Base-by-base conservation (phyloP, 2,797 vertebrate genomes). In the Taeniopygia guttata region DNA sequence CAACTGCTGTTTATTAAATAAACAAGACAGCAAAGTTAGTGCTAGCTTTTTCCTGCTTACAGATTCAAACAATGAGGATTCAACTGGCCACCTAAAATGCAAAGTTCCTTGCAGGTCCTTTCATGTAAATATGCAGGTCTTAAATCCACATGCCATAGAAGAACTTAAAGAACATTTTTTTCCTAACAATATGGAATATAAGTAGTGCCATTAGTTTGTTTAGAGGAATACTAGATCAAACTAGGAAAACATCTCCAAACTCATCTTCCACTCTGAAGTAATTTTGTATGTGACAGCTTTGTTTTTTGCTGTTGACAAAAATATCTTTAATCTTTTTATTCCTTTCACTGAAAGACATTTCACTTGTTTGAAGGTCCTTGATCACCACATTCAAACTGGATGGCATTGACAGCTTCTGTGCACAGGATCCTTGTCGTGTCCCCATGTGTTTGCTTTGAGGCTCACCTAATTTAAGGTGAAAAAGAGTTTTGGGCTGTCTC, bases 271-370 rank as follows among this genome's bases (percentile, higher is more conserved):
- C 6, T 69, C 52, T 77, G 51, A 92, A 84, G 58, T 69, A 74
- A 79, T 94, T 89, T 94, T 70, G 36, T 80, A 14, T 34, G 52
- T 36, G 76, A 60, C 78, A 66, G 73, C 66, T 95, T 84, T 93
- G 76, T 27, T 80, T 91, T 40, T 87, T 72, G 29, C 63, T 94
- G 34, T 91, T 96, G 94, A 69, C 76, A 76, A 77, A 69, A 81
- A 84, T 79, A 40, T 8, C 90, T 96, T 97, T 95, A 42, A 96
- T 96, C 84, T 94, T 60, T 89, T 82, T 46, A 86, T 79, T 93
- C 63, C 72, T 81, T 83, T 86, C 78, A 51, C 22, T 2, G 3
- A 85, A 81, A 84, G 84, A 60, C 67, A 30, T 63, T 67, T 58
- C 60, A 42, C 15, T 70, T 87, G 46, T 87, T 78, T 94, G 78